These are phyloP conservation scores for Saguinus midas DNA, from an alignment of 2,113 vertebrate species.

Conservation along the genomic window DNA sequence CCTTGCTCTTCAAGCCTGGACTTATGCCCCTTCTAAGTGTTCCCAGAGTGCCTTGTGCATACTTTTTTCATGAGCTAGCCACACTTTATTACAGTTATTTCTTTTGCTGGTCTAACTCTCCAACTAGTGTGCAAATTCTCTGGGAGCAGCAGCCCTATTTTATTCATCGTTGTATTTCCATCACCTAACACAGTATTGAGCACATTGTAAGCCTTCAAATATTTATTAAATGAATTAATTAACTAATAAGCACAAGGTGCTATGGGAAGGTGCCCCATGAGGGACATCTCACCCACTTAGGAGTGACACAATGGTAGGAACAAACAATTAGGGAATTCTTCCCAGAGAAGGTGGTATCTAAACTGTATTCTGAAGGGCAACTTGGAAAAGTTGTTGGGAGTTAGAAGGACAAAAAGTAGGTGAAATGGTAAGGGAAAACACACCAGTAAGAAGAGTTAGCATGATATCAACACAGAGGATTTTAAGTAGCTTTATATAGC, in stretches of 20 bases:
- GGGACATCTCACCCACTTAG: neutral
- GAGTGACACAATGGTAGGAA: neutral
- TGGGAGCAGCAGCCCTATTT: neutral
- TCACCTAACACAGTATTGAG: neutral
- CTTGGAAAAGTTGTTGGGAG: neutral
- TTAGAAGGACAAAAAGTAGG: neutral
- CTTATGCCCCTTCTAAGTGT: neutral
- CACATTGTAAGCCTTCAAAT: neutral
- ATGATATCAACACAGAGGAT: neutral
- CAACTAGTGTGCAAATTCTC: neutral
- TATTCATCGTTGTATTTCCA: neutral
- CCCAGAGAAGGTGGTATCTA: neutral
- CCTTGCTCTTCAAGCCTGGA: neutral
- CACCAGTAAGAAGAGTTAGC: neutral
- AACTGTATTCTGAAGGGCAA: conserved; percentile 7
- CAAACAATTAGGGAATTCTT: neutral
- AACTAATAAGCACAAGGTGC: neutral
- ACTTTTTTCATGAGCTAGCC: neutral
- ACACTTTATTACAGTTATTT: neutral
- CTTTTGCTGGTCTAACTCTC: neutral
- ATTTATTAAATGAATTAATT: neutral
- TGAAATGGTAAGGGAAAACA: neutral
- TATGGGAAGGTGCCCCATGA: neutral
- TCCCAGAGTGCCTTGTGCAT: neutral
- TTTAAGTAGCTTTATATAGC: neutral